Conservation (phyloP, 2,797 vertebrate species). For the Manis javanica region DNA sequence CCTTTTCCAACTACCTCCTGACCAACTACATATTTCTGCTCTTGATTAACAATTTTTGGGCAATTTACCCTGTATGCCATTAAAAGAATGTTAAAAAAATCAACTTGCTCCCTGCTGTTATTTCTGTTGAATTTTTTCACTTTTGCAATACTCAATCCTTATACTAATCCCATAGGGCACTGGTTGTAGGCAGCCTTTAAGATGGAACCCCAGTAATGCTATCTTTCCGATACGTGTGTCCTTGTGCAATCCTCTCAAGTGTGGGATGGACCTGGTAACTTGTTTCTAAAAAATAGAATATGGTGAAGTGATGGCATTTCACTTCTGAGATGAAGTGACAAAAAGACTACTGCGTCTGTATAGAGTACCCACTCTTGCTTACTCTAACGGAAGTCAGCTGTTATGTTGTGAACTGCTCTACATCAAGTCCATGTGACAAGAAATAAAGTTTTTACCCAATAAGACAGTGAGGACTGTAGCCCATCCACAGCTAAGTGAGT, state of each 20-base stretch:
- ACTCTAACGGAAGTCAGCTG: background rate
- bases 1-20: slow-evolving; percentile 15
- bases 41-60: background rate
- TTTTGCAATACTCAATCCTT: slow-evolving; percentile 12
- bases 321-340: background rate
- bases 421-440: background rate
- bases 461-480: background rate
- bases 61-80: background rate
- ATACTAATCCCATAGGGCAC: background rate
- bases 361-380: background rate
- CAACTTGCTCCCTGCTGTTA: slow-evolving; percentile 5
- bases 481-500: background rate
- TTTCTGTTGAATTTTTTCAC: slow-evolving; percentile 31
- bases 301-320: background rate
- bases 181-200: background rate
- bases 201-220: background rate
- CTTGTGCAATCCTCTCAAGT: background rate
- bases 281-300: slow-evolving; percentile 1
- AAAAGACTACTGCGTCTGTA: background rate
- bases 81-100: background rate
- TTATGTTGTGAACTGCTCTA: background rate
- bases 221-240: background rate
- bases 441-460: background rate
- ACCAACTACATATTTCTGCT: slow-evolving; percentile 26
- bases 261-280: background rate